A percentile compares a stretch with the other conserved stretches of the same genome.
phyloP scores from a whole-genome alignment of 2,113 vertebrate genomes.

The Chlamydotis undulata region DNA sequence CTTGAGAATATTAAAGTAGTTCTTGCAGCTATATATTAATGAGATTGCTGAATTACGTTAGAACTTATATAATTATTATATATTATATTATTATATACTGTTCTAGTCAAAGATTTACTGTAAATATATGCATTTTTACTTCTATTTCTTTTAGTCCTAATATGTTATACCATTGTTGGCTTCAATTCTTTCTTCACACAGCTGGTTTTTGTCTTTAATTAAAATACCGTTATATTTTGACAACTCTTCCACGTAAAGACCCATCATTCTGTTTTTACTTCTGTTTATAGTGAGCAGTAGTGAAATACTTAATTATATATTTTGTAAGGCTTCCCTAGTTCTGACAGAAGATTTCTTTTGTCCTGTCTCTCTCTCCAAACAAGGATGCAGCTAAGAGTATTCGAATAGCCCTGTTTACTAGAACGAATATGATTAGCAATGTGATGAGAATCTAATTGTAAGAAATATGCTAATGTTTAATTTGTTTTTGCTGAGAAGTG shows the following conservation, averaged over 20 bases:
- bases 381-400: not conserved
- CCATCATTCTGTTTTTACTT: not conserved
- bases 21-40: not conserved
- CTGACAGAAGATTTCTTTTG: constrained; percentile 10
- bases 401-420: constrained; percentile 7
- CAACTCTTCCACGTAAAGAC: not conserved
- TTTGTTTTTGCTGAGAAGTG: constrained; percentile 18
- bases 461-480: constrained; percentile 25
- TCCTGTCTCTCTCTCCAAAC: not conserved
- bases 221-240: constrained; percentile 22
- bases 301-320: not conserved
- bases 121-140: not conserved
- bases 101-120: not conserved
- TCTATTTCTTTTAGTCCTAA: not conserved
- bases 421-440: constrained; percentile 7
- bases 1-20: not conserved
- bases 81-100: no score
- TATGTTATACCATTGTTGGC: not conserved
- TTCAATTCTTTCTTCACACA: not conserved
- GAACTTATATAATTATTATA: not conserved
- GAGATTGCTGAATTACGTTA: not conserved
- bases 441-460: constrained; percentile 23
- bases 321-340: not conserved
- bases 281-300: not conserved
- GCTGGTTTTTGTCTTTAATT: constrained; percentile 2